Conservation (phyloP, 2,888 invertebrate genomes). For the Adineta ricciae region DNA sequence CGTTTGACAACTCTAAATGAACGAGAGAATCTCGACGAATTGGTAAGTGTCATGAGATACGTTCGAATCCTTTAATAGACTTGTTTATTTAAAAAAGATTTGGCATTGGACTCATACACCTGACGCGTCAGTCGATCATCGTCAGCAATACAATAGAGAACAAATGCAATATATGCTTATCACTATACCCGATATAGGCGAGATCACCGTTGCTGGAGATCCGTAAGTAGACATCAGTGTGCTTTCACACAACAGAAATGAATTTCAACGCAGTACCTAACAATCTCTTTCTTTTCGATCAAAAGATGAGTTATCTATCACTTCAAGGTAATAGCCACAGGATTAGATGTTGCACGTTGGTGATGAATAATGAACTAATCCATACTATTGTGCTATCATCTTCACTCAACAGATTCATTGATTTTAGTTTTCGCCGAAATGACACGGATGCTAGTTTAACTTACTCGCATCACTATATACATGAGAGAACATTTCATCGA, state of each 20-base stretch:
- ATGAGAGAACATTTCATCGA: background rate
- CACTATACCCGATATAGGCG: background rate
- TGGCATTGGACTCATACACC: conserved; percentile 19
- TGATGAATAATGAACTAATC: background rate
- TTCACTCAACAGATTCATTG: background rate
- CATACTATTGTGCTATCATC: background rate
- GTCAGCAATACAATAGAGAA: background rate
- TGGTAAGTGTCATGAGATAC: background rate
- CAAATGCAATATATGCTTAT: background rate
- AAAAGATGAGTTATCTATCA: no score
- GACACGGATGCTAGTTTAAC: background rate
- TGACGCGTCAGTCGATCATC: background rate
- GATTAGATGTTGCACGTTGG: background rate
- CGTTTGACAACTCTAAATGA: background rate
- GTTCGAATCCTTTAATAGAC: background rate
- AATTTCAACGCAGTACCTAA: background rate
- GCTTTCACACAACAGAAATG: background rate
- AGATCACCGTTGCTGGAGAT: background rate
- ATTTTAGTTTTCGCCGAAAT: background rate
- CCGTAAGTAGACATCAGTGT: background rate
- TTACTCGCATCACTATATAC: background rate
- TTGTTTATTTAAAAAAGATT: background rate
- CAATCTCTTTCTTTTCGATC: no score
- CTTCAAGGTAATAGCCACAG: no score
- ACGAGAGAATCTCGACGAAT: background rate